phyloP scores from a whole-genome alignment of 2,888 invertebrate species.

The Agrilus cyanescens region DNA sequence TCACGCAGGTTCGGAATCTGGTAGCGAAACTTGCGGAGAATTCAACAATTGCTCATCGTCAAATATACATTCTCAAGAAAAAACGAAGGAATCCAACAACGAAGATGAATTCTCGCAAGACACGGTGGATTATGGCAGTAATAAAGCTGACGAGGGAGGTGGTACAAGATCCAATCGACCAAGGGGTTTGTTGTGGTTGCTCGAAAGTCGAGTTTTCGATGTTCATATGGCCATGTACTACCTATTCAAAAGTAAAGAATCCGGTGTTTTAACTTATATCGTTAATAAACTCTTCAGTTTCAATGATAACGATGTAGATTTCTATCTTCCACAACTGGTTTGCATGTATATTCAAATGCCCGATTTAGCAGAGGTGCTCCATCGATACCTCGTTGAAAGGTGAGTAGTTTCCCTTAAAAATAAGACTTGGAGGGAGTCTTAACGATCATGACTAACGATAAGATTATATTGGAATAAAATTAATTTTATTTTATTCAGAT shows the following conservation, averaged over 20 bases:
- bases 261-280: conserved; percentile 93
- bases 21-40: too few species aligned
- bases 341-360: conserved; percentile 98
- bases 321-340: conserved; percentile 94
- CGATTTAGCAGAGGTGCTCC: conserved; percentile 88
- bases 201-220: conserved; percentile 95
- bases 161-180: conserved; percentile 18
- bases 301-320: conserved; percentile 83
- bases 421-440: background rate
- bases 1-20: too few species aligned
- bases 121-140: conserved; percentile 23
- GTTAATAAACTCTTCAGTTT: conserved; percentile 97
- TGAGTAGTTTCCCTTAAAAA: conserved; percentile 31
- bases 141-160: conserved; percentile 21
- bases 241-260: conserved; percentile 95
- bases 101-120: conserved; percentile 12
- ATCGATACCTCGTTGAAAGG: conserved; percentile 72
- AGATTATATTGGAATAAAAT: background rate
- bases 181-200: conserved; percentile 67
- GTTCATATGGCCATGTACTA: conserved; percentile 98
- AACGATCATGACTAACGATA: background rate
- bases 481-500: conserved; percentile 41
- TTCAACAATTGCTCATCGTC: too few species aligned
- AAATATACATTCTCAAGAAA: too few species aligned
- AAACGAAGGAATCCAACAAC: conserved; percentile 13